Evolutionary conservation across 2,888 invertebrate species (phyloP), one percentile per base, ranked within the genome.

Genomic region (Caenorhabditis sinica): DNA sequence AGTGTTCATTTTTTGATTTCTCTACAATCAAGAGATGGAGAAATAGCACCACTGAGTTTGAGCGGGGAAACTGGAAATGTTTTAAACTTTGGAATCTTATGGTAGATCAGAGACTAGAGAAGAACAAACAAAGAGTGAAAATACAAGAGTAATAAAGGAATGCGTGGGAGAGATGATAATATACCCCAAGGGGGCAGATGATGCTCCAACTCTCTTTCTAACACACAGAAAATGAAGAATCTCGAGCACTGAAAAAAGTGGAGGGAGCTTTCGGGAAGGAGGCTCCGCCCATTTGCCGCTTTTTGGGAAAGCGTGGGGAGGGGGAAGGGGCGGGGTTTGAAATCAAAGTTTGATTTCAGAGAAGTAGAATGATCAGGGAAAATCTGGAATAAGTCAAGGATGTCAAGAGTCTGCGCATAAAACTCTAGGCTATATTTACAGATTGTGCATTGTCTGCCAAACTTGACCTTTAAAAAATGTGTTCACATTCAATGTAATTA

Each of bases 41-140:
- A 69, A 69, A 56, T 53, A 40, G 69, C 40, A 56, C 69, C 69
- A 43, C 69, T 56, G 56, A 69, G 69, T 69, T 69, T 69, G 69
- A 56, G 28, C 4, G 2, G 43, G 56, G 56, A 56, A 20, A 17
- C 17, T 33, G 20, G 20, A 68, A 53, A 36, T 2, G 13, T 9
- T 20, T 11, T 2, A 8, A 53, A 53, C 13, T 6, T 23, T 56
- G 15, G 25, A 28, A n/a, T n/a, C n/a, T n/a, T n/a, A n/a, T n/a
- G n/a, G n/a, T n/a, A n/a, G n/a, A 17, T 40, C 61, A 61, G 40
- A 36, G 43, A 63, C 40, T 8, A 63, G 43, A 43, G 30, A 20
- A 36, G 8, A 56, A 13, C 23, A 13, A 56, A 25, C 28, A 56
- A 56, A 49, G n/a, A 49, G n/a, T n/a, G n/a, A n/a, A 49, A 49